Percentiles rank a stretch among this genome's conserved stretches.
Conservation (phyloP, 1,140 invertebrate genomes). For the Asobara japonica region DNA sequence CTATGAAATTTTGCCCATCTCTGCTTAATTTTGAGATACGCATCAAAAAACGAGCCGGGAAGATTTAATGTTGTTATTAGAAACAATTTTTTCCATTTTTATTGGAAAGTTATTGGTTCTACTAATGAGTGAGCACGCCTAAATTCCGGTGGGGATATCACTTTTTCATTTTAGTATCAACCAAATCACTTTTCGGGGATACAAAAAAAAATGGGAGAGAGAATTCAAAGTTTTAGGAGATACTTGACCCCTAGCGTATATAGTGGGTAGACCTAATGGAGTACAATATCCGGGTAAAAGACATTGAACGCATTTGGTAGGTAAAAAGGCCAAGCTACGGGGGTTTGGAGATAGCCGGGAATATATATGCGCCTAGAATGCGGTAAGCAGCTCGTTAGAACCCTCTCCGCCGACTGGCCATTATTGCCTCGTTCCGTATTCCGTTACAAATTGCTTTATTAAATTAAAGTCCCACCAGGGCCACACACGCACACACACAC, state of each 20-base stretch:
- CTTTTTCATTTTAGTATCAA: too few relatives aligned
- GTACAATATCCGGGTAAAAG: not conserved
- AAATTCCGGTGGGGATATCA: too few relatives aligned
- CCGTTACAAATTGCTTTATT: slow-evolving; percentile 56
- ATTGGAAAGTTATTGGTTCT: not conserved
- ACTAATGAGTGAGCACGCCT: not conserved
- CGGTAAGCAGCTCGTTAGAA: slow-evolving; percentile 67
- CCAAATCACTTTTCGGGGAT: too few relatives aligned
- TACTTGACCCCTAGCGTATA: too few relatives aligned
- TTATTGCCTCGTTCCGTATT: slow-evolving; percentile 67
- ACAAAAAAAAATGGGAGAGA: too few relatives aligned
- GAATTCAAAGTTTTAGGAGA: too few relatives aligned
- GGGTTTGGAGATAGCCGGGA: not conserved
- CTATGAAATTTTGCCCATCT: too few relatives aligned
- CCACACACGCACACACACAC: slow-evolving; percentile 7
- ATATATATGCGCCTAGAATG: slow-evolving; percentile 46
- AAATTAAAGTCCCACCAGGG: slow-evolving; percentile 45
- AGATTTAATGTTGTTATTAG: too few relatives aligned
- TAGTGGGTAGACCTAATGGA: too few relatives aligned
- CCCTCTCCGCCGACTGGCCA: slow-evolving; percentile 63
- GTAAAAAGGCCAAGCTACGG: not conserved
- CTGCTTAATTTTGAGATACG: too few relatives aligned
- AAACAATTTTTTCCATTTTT: too few relatives aligned
- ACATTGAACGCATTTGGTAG: not conserved
- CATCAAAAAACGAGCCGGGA: too few relatives aligned